Conservation (phyloP, 2,113 vertebrate genomes). For the Phalacrocorax brasilianus region DNA sequence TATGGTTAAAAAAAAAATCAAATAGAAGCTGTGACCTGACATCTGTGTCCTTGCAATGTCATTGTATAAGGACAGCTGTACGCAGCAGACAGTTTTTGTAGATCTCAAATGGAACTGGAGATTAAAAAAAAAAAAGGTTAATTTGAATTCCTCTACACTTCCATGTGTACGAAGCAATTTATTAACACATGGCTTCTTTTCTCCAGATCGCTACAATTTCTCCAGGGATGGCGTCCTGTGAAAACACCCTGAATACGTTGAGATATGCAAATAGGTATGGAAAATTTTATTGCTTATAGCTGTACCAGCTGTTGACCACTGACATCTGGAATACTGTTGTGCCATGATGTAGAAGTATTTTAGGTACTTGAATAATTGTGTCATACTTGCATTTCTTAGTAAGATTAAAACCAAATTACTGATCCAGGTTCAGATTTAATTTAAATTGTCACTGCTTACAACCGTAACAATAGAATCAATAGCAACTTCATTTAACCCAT, state of each 20-base stretch:
- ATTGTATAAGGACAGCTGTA: neutral
- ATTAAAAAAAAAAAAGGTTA: neutral
- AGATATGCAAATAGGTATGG: constrained; percentile 97
- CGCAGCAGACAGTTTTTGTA: neutral
- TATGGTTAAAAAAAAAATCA: neutral
- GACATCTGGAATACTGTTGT: neutral
- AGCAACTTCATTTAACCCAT: neutral
- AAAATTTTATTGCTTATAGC: neutral
- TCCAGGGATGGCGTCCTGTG: constrained; percentile 97
- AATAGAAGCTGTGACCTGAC: neutral
- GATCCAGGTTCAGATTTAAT: neutral
- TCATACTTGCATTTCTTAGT: neutral
- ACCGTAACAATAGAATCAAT: neutral
- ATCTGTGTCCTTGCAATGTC: neutral
- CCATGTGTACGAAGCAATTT: neutral
- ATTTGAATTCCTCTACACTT: neutral
- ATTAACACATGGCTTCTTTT: neutral
- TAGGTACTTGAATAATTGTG: neutral
- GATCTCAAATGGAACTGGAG: neutral
- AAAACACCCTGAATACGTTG: constrained; percentile 97
- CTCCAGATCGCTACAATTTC: constrained; percentile 95
- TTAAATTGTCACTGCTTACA: neutral
- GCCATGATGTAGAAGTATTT: neutral
- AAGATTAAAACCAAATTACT: neutral
- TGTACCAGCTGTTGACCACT: neutral